Evolutionary conservation across 2,113 vertebrate genomes (phyloP), one percentile per base, ranked within the genome.

Genomic region (Nibea albiflora): DNA sequence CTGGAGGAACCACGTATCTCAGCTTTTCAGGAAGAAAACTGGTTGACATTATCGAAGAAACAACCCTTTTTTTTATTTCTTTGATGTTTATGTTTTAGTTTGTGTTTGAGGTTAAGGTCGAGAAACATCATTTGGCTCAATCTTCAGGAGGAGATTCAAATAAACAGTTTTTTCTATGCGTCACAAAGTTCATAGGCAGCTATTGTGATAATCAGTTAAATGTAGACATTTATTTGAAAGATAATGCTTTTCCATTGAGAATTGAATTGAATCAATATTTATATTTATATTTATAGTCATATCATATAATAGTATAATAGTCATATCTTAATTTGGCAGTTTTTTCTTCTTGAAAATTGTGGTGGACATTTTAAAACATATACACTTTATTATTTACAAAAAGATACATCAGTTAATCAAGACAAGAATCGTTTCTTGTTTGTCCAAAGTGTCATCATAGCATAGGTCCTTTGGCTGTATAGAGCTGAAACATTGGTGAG

Each of bases 11-110:
- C 72, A 39, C 69, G 85, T 28, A 62, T 84, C 74, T 82, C 49
- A 68, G 80, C 75, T 84, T 87, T 85, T 74, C 65, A 79, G 69
- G 80, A 71, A 88, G 42, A 87, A 85, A 84, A 73, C 66, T n/a
- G 60, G 74, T 72, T 87, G 80, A 90, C 78, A 74, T 89, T 81
- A 87, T 72, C 79, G 66, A 78, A 66, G 83, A 88, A 91, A 89
- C 74, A 80, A 77, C 58, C 76, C 62, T 16, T 77, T 86, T 78
- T 69, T 75, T 73, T 35, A 35, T 58, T 26, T 22, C 53, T 78
- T 68, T 84, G 81, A 80, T 63, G 70, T 88, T 83, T 73, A 69
- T 56, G 46, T 74, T 75, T 73, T 24, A 78, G 85, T 88, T 89
- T 84, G 80, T 66, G 11, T 85, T 84, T 53, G 10, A 50, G 35